A percentile compares a stretch with the other conserved stretches of the same genome.
These are phyloP conservation scores for Neodiprion pinetum DNA, from an alignment of 1,140 invertebrate genomes.

Conservation along the genomic window DNA sequence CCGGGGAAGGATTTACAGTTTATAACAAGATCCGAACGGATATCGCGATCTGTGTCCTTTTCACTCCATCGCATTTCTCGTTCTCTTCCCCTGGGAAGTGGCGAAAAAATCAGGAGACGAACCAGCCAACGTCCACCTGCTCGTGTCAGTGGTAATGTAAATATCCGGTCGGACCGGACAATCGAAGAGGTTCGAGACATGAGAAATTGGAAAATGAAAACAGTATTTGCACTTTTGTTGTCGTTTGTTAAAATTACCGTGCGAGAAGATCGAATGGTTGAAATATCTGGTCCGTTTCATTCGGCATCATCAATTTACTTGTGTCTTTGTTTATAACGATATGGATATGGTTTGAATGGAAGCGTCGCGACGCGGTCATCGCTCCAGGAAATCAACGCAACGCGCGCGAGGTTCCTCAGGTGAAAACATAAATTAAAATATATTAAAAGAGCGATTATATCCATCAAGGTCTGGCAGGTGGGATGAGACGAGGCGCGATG, in stretches of 20 bases:
- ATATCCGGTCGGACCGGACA: background rate
- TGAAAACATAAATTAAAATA: constrained; percentile 50
- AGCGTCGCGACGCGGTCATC: constrained; percentile 18
- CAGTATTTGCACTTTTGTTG: background rate
- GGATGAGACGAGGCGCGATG: constrained; percentile 31
- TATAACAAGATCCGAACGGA: background rate
- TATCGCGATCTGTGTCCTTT: background rate
- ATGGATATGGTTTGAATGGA: too few relatives aligned
- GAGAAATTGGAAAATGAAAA: background rate
- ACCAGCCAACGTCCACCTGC: background rate
- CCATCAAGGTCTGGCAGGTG: constrained; percentile 40
- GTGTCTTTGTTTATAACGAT: too few relatives aligned
- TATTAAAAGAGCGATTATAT: constrained; percentile 34
- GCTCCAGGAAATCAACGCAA: constrained; percentile 32
- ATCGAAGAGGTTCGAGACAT: background rate
- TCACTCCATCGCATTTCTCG: background rate
- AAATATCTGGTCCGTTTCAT: too few relatives aligned
- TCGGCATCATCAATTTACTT: too few relatives aligned
- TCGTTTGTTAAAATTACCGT: too few relatives aligned
- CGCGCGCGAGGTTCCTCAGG: constrained; percentile 26
- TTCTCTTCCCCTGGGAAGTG: background rate
- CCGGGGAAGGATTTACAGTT: background rate
- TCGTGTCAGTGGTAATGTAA: background rate
- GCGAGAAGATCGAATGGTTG: too few relatives aligned
- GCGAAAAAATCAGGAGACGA: background rate